Conservation (phyloP, 2,888 invertebrate genomes). For the Polydrusus pterygomalis region DNA sequence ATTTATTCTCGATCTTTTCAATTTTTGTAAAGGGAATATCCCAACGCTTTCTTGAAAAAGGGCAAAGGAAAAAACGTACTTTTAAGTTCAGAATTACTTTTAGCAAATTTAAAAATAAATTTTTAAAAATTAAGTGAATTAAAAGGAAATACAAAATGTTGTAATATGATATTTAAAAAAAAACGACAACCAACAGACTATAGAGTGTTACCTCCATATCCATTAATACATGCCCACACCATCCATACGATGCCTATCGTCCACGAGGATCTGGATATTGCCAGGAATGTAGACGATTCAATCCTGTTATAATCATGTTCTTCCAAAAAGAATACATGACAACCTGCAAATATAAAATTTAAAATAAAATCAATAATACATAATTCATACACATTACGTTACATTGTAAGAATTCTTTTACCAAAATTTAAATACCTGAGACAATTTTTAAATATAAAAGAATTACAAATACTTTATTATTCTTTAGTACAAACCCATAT, state of each 20-base stretch:
- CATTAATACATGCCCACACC: slow-evolving; percentile 73
- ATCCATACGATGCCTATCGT: slow-evolving; percentile 73
- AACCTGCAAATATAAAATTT: slow-evolving; percentile 54
- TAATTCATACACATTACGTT: too few relatives aligned
- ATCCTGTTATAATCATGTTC: slow-evolving; percentile 65
- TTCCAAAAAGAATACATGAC: slow-evolving; percentile 64
- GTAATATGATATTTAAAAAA: too few relatives aligned
- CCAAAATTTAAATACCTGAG: too few relatives aligned
- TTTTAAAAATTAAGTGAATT: background rate
- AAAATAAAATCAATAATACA: background rate
- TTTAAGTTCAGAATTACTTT: background rate
- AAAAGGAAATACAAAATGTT: too few relatives aligned
- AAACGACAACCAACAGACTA: background rate
- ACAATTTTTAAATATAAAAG: too few relatives aligned
- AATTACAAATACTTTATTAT: too few relatives aligned
- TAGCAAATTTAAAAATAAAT: background rate
- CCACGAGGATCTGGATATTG: slow-evolving; percentile 72
- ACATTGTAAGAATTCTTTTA: too few relatives aligned
- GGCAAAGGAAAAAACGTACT: background rate
- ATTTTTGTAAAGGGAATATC: slow-evolving; percentile 14
- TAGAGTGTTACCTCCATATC: slow-evolving; percentile 71
- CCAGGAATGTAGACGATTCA: slow-evolving; percentile 69
- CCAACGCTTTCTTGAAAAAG: background rate
- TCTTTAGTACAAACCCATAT: too few relatives aligned
- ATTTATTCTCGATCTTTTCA: slow-evolving; percentile 16